Conservation (phyloP, 2,888 invertebrate species). For the Nomada fucata region DNA sequence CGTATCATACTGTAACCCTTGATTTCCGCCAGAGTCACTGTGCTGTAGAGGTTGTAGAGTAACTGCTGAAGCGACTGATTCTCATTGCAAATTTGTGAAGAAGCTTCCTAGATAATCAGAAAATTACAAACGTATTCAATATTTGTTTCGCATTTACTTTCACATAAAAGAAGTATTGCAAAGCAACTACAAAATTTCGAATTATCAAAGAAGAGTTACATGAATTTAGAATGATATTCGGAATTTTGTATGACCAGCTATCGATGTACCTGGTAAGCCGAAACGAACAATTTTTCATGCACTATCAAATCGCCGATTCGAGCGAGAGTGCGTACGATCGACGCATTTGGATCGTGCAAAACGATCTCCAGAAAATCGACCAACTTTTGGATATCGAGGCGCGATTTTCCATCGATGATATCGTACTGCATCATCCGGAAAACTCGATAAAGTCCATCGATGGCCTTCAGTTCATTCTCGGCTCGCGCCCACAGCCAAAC, state of each 20-base stretch:
- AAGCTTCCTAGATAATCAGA: slow-evolving; percentile 87
- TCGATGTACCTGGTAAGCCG: slow-evolving; percentile 87
- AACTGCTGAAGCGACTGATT: slow-evolving; percentile 93
- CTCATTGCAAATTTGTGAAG: slow-evolving; percentile 89
- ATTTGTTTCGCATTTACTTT: too few species aligned
- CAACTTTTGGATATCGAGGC: slow-evolving; percentile 85
- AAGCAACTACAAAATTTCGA: too few species aligned
- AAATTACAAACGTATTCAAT: neutral
- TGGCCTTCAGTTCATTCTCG: slow-evolving; percentile 86
- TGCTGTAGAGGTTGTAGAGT: slow-evolving; percentile 92
- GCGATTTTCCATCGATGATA: slow-evolving; percentile 77
- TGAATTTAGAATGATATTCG: neutral
- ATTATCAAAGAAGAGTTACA: neutral
- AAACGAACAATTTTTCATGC: slow-evolving; percentile 88
- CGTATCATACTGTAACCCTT: slow-evolving; percentile 96
- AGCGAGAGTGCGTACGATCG: slow-evolving; percentile 86
- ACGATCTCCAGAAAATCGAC: slow-evolving; percentile 88
- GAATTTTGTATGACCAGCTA: neutral
- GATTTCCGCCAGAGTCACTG: slow-evolving; percentile 92
- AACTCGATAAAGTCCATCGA: slow-evolving; percentile 89
- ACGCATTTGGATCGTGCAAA: slow-evolving; percentile 87
- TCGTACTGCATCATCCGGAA: slow-evolving; percentile 87
- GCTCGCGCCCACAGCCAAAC: slow-evolving; percentile 88
- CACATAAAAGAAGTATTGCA: too few species aligned
- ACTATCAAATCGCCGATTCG: slow-evolving; percentile 87